These are phyloP conservation scores for Odontomachus brunneus DNA, from an alignment of 1,140 invertebrate genomes.

Conservation along the genomic window DNA sequence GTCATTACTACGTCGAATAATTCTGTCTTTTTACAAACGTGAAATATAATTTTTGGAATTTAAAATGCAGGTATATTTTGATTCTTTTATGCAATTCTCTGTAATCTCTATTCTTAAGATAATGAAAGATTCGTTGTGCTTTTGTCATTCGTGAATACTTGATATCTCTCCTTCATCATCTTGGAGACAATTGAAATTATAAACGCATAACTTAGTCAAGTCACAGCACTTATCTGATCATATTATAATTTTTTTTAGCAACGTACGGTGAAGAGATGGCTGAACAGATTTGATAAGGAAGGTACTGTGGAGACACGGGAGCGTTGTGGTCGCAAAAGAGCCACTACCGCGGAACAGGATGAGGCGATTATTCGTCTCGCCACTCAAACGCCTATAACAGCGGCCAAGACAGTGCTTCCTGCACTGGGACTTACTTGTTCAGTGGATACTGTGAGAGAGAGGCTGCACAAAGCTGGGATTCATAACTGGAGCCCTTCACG, in stretches of 20 bases:
- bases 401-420: slow-evolving; percentile 83
- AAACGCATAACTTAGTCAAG: background rate
- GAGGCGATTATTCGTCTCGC: slow-evolving; percentile 83
- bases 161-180: too few relatives aligned
- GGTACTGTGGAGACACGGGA: slow-evolving; percentile 83
- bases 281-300: slow-evolving; percentile 84
- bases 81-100: background rate
- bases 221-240: background rate
- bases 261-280: slow-evolving; percentile 84
- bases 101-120: background rate
- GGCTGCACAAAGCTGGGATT: slow-evolving; percentile 84
- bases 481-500: slow-evolving; percentile 84
- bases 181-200: background rate
- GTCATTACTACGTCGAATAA: background rate
- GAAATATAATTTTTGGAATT: slow-evolving; percentile 12
- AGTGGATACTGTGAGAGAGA: slow-evolving; percentile 83
- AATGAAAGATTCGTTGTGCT: background rate
- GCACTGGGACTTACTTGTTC: slow-evolving; percentile 83
- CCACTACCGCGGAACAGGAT: slow-evolving; percentile 83
- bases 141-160: background rate
- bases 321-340: slow-evolving; percentile 83
- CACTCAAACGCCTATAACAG: slow-evolving; percentile 83
- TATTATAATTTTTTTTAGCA: slow-evolving; percentile 75
- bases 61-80: background rate
- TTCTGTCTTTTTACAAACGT: background rate